Evolutionary conservation across 92 coral and sea anemone species (phyloP), one percentile per base, ranked within the genome.

Genomic region (Epizoanthus rinbou): DNA sequence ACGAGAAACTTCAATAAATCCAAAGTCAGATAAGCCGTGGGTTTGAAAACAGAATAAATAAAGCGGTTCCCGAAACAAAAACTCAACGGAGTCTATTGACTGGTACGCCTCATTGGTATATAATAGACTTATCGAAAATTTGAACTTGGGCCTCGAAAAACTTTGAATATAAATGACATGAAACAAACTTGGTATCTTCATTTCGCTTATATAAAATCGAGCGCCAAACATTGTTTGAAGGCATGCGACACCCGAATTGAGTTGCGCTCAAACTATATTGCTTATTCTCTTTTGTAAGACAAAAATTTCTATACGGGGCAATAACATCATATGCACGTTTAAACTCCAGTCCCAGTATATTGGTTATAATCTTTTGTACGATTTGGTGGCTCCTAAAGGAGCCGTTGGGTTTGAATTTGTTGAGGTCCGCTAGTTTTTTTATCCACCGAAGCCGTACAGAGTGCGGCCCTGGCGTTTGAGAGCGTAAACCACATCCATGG

Each of bases 361-460:
- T 69, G 74, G 74, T 37, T 69, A 69, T 69, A 37, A 37, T 4
- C 22, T 31, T 69, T 69, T 43, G 24, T 18, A 18, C 37, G 25
- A 83, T 75, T 80, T 91, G 91, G 85, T 91, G 95, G 95, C 95
- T 91, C 95, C 88, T 89, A 91, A 89, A 91, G 84, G 92, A 91
- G 95, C 95, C 95, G 95, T 75, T 88, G 31, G 31, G 0, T 28
- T 28, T 2, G 74, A 69, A 37, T 37, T 37, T 69, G 74, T 69
- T 69, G 74, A 69, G 74, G 74, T 69, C 7, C 74, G 74, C 74
- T 21, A 67, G 47, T 67, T 67, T n/a, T n/a, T 64, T 64, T 7
- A 64, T 64, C 69, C 69, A 19, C 31, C 31, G 2, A 28, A 28
- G 0, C 31, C 31, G 31, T 28, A 28, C 31, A 28, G 31, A 28